Percentiles rank a stretch among this genome's conserved stretches.
These are phyloP conservation scores for Neodiprion fabricii DNA, from an alignment of 1,140 invertebrate genomes.

Conservation along the genomic window DNA sequence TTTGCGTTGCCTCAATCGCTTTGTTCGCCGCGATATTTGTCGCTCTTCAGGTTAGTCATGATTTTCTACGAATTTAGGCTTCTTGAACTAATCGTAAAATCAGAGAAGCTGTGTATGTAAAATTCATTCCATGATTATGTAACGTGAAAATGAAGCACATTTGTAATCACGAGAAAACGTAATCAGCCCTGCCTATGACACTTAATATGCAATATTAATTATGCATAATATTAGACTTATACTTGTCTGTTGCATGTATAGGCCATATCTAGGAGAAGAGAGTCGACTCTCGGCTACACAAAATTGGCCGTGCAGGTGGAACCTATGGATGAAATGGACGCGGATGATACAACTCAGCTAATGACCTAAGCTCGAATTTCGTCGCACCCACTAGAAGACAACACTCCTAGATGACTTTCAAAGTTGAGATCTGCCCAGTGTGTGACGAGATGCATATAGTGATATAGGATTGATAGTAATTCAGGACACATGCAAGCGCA, in stretches of 20 bases:
- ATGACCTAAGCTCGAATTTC: conserved; percentile 49
- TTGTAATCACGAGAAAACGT: not conserved
- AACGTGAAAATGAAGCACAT: not conserved
- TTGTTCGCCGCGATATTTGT: conserved; percentile 73
- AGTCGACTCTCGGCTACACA: conserved; percentile 54
- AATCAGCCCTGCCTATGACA: not conserved
- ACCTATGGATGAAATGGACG: conserved; percentile 49
- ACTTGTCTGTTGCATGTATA: conserved; percentile 20
- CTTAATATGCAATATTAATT: conserved; percentile 14
- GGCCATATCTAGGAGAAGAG: conserved; percentile 51
- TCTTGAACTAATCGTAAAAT: too few species aligned
- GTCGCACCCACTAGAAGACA: not conserved
- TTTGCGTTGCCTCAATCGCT: conserved; percentile 70
- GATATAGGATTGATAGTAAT: too few species aligned
- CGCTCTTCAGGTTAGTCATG: conserved; percentile 67
- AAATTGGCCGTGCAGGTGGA: conserved; percentile 53
- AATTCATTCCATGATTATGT: too few species aligned
- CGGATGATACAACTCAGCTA: conserved; percentile 53
- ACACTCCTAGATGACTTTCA: not conserved
- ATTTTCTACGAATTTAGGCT: too few species aligned
- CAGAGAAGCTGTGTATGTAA: too few species aligned
- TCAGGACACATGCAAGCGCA: not conserved
- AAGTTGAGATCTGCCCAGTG: not conserved
- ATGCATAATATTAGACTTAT: too few species aligned
- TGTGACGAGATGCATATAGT: not conserved